Evolutionary conservation across 2,888 invertebrate species (phyloP).

Genomic region (Seira musarum): DNA sequence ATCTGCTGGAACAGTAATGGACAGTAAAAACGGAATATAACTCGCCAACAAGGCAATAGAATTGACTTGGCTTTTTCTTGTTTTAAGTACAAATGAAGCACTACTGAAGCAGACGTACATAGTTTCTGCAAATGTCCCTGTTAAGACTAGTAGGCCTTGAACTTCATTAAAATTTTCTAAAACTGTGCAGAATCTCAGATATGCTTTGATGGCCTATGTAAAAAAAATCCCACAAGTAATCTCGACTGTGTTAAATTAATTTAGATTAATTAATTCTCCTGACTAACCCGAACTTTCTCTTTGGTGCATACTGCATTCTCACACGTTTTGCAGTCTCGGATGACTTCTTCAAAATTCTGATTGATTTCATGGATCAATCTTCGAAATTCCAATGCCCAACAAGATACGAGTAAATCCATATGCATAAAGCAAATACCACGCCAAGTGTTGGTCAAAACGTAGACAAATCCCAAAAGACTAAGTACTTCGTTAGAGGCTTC

Average conservation of each 20-base stretch:
- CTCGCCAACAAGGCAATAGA: not conserved
- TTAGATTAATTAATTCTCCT: no score
- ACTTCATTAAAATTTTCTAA: constrained; percentile 20
- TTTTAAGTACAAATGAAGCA: not conserved
- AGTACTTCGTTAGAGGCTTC: not conserved
- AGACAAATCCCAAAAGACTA: not conserved
- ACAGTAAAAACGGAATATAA: constrained; percentile 10
- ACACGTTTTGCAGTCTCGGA: no score
- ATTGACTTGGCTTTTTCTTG: not conserved
- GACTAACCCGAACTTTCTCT: not conserved
- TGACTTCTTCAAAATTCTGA: not conserved
- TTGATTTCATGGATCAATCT: constrained; percentile 7
- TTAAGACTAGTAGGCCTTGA: constrained; percentile 8
- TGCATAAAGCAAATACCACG: constrained; percentile 25
- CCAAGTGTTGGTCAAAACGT: constrained; percentile 6
- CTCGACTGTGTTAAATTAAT: not conserved
- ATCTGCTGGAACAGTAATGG: not conserved
- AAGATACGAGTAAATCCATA: constrained; percentile 16
- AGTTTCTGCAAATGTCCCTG: not conserved
- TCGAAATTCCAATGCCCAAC: constrained; percentile 34
- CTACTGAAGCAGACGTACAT: constrained; percentile 18
- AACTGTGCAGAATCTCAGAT: constrained; percentile 13
- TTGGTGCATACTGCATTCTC: not conserved
- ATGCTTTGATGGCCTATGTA: not conserved
- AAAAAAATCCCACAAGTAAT: not conserved